phyloP scores from a whole-genome alignment of 2,888 invertebrate genomes.

The Orthosia gracilis region DNA sequence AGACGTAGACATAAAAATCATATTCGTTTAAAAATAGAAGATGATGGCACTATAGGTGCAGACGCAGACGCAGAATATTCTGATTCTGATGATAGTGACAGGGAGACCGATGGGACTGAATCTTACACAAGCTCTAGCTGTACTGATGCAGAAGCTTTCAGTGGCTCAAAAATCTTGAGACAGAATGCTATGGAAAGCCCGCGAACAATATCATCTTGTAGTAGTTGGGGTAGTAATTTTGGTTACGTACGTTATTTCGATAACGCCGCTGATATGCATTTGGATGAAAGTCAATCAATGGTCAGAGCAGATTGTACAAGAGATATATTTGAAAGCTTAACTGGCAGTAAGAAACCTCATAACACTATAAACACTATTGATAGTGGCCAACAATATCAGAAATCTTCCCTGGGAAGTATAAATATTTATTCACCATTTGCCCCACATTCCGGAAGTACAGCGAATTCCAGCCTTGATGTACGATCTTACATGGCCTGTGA shows the following conservation, averaged over 20 bases:
- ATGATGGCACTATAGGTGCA: slow-evolving; percentile 85
- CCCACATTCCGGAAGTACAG: slow-evolving; percentile 92
- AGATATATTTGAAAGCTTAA: slow-evolving; percentile 79
- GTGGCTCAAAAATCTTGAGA: slow-evolving; percentile 86
- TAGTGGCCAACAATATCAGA: slow-evolving; percentile 67
- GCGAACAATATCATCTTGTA: slow-evolving; percentile 86
- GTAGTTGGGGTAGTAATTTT: slow-evolving; percentile 92
- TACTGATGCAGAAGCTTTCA: slow-evolving; percentile 79
- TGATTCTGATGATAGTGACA: slow-evolving; percentile 85
- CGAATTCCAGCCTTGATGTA: slow-evolving; percentile 91
- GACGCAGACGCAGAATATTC: slow-evolving; percentile 87
- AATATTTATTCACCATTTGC: slow-evolving; percentile 70
- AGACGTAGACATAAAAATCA: slow-evolving; percentile 87
- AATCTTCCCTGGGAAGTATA: slow-evolving; percentile 67
- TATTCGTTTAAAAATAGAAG: slow-evolving; percentile 83
- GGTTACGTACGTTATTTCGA: slow-evolving; percentile 93
- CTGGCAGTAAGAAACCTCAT: slow-evolving; percentile 62
- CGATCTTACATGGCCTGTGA: slow-evolving; percentile 92
- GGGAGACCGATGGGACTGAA: slow-evolving; percentile 85
- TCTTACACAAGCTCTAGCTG: slow-evolving; percentile 84
- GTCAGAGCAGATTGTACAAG: slow-evolving; percentile 85
- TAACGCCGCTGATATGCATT: slow-evolving; percentile 85
- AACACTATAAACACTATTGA: slow-evolving; percentile 66
- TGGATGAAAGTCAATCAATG: slow-evolving; percentile 72
- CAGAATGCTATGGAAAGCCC: slow-evolving; percentile 92